Percentiles rank a stretch among this genome's conserved stretches.
Evolutionary conservation across 2,113 vertebrate genomes (phyloP).

Genomic region (Chionomys nivalis): DNA sequence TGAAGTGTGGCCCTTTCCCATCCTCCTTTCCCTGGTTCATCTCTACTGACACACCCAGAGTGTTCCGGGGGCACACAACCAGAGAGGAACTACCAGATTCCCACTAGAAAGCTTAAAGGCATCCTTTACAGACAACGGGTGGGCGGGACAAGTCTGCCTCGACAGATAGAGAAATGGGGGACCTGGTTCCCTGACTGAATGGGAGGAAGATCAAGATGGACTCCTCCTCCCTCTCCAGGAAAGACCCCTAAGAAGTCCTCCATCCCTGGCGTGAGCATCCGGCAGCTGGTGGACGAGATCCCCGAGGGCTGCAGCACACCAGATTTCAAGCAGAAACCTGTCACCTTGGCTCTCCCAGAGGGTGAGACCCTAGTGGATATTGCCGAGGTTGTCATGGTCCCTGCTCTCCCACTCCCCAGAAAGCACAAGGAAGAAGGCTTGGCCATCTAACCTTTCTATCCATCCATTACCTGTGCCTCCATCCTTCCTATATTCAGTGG

Average conservation of each 20-base stretch:
- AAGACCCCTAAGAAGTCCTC: slow-evolving; percentile 86
- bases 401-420: too few relatives aligned
- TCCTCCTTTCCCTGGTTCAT: background rate
- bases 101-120: background rate
- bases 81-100: background rate
- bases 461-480: background rate
- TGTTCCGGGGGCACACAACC: background rate
- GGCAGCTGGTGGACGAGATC: slow-evolving; percentile 85
- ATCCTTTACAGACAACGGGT: background rate
- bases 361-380: slow-evolving; percentile 82
- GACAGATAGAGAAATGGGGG: background rate
- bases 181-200: background rate
- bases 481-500: background rate
- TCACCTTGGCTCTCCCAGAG: slow-evolving; percentile 86
- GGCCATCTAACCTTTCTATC: background rate
- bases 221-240: slow-evolving; percentile 69
- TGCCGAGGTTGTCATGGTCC: accelerated
- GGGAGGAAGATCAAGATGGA: background rate
- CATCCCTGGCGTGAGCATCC: slow-evolving; percentile 88
- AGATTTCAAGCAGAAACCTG: slow-evolving; percentile 89
- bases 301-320: slow-evolving; percentile 89
- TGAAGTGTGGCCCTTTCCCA: background rate
- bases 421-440: too few relatives aligned
- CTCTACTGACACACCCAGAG: background rate
- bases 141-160: background rate